phyloP scores from a whole-genome alignment of 2,888 invertebrate genomes.

The Vanessa cardui region DNA sequence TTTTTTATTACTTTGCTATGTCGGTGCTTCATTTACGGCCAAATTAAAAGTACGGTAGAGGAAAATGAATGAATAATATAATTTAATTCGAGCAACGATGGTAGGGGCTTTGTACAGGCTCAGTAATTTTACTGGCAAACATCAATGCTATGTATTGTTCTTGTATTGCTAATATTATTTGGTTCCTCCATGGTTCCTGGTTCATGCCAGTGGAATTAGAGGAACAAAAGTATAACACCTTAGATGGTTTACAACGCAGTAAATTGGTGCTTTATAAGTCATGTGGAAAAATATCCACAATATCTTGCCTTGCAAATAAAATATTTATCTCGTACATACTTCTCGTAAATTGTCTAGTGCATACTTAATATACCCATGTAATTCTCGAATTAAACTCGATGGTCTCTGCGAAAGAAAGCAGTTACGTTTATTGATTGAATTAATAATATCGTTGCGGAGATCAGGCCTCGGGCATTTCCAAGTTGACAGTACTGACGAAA shows the following conservation, averaged over 20 bases:
- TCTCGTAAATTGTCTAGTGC: constrained; percentile 1
- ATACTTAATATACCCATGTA: constrained; percentile 11
- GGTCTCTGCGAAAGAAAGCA: constrained; percentile 46
- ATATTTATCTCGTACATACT: constrained; percentile 3
- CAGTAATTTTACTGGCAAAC: too few relatives aligned
- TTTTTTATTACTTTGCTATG: constrained; percentile 29
- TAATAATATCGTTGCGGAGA: constrained; percentile 56
- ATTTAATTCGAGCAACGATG: background rate
- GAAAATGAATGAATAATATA: constrained; percentile 8
- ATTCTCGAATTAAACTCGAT: constrained; percentile 27
- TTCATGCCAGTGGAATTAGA: too few relatives aligned
- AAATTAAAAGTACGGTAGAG: constrained; percentile 15
- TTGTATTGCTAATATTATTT: too few relatives aligned
- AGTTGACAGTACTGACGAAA: constrained; percentile 58
- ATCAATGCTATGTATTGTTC: too few relatives aligned
- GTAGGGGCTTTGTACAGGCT: too few relatives aligned
- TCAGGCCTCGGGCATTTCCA: constrained; percentile 53
- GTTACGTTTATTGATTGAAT: constrained; percentile 67
- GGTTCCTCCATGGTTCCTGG: too few relatives aligned
- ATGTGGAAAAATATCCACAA: background rate
- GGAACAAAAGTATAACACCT: too few relatives aligned
- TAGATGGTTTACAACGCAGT: too few relatives aligned
- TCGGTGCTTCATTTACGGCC: constrained; percentile 12
- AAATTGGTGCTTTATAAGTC: too few relatives aligned
- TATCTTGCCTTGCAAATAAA: background rate